Conservation (phyloP, 1,140 invertebrate species). For the Nixonia krombeini region DNA sequence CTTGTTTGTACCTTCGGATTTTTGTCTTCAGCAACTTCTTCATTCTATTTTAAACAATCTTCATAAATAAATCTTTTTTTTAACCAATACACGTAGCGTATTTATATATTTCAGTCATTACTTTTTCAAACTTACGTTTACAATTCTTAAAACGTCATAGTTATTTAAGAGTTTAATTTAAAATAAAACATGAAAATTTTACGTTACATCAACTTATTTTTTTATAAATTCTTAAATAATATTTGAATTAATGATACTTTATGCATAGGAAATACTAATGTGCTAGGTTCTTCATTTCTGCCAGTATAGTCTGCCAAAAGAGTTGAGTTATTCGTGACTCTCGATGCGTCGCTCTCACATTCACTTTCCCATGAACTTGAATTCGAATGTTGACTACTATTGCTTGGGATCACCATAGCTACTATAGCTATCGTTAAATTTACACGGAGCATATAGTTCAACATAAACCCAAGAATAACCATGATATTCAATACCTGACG, state of each 20-base stretch:
- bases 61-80: too few species aligned
- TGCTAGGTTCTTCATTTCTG: constrained; percentile 11
- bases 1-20: constrained; percentile 58
- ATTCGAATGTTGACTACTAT: constrained; percentile 54
- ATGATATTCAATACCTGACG: constrained; percentile 86
- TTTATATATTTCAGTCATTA: too few species aligned
- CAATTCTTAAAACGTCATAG: too few species aligned
- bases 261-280: background rate
- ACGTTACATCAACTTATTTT: too few species aligned
- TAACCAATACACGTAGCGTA: too few species aligned
- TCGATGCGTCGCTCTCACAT: background rate
- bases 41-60: too few species aligned
- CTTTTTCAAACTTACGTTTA: too few species aligned
- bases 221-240: background rate
- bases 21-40: constrained; percentile 6
- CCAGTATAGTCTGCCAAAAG: background rate
- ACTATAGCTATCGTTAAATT: constrained; percentile 93
- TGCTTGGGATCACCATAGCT: constrained; percentile 80
- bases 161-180: too few species aligned
- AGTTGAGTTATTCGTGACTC: background rate
- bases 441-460: constrained; percentile 89
- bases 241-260: constrained; percentile 11
- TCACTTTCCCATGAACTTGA: constrained; percentile 11
- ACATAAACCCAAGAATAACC: constrained; percentile 88
- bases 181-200: too few species aligned